Evolutionary conservation across 2,113 vertebrate genomes (phyloP).

Genomic region (Colistium nudipinnis): DNA sequence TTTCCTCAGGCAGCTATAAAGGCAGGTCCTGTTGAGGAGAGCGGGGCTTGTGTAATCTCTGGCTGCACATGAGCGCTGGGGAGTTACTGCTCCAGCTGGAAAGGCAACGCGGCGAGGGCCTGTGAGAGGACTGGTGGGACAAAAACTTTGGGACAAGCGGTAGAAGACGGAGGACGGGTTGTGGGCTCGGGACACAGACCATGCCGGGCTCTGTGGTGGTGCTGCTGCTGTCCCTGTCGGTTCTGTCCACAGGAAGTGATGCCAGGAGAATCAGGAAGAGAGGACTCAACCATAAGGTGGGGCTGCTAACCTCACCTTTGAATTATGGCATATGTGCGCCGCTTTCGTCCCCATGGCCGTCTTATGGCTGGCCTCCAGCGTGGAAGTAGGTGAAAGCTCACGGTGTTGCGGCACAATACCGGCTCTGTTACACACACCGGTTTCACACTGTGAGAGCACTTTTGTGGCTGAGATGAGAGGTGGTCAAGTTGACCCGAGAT

Average conservation of each 20-base stretch:
- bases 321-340: neutral
- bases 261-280: conserved; percentile 77
- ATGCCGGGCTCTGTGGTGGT: conserved; percentile 68
- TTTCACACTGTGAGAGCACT: conserved; percentile 45
- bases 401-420: conserved; percentile 6
- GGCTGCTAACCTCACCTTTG: conserved; percentile 36
- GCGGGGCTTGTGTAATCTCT: conserved; percentile 67
- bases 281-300: conserved; percentile 82
- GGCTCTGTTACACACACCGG: conserved; percentile 30
- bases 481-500: conserved; percentile 25
- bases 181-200: conserved; percentile 46
- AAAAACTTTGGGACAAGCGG: conserved; percentile 12
- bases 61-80: conserved; percentile 56
- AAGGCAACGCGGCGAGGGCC: conserved; percentile 30
- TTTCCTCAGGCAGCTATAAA: conserved; percentile 54
- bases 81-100: conserved; percentile 44
- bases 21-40: conserved; percentile 59
- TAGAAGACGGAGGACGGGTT: conserved; percentile 17
- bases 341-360: neutral
- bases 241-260: conserved; percentile 74
- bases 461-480: conserved; percentile 55
- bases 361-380: neutral
- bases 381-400: conserved; percentile 50
- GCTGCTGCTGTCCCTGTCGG: conserved; percentile 71
- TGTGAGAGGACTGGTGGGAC: neutral